Base-by-base conservation (phyloP, 1,140 invertebrate species). In the Drosophila pachea region DNA sequence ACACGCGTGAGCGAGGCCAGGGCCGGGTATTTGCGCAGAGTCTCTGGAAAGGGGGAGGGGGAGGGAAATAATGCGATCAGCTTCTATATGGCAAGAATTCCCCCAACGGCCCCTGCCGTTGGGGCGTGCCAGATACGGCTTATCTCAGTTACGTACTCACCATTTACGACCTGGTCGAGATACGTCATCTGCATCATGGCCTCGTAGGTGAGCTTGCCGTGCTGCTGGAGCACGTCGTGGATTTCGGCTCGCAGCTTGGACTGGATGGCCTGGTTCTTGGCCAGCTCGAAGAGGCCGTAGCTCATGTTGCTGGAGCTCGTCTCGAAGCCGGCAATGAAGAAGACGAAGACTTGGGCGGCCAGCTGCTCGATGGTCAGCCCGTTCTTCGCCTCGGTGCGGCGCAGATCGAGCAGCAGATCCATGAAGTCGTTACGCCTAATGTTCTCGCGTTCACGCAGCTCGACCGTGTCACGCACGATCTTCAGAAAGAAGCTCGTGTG, bases 241-340 rank as follows among this genome's bases (percentile, higher is more conserved):
- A 93, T 73, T 77, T 90, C 90, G 4, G 89, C 58, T 55, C 88
- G 70, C 2, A 90, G n/a, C 56, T 73, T 90, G 3, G 66, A 31
- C 68, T 94, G 93, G 36, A 91, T 77, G 4, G 91, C 89, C 11
- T 86, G 89, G 77, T 93, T 88, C 4, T 87, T 86, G 2, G 92
- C 91, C 36, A 94, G 79, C 61, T 90, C 89, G 55, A 87, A 90
- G 29, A 90, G 71, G 0, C 89, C 83, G 55, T 89, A 91, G 8
- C 88, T 83, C 36, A 93, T 82, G 2, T 91, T 79, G 47, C 90
- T 90, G 7, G 91, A 90, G 8, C 92, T 92, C 0, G 93, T 94
- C 64, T 93, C 93, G 68, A 91, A 93, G 14, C 92, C 92, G 52
- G 92, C 92, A 1, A 91, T 50, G 74, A 86, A 92, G 78, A 93